phyloP scores from a whole-genome alignment of 1,140 invertebrate genomes.

The Gryon sp. region DNA sequence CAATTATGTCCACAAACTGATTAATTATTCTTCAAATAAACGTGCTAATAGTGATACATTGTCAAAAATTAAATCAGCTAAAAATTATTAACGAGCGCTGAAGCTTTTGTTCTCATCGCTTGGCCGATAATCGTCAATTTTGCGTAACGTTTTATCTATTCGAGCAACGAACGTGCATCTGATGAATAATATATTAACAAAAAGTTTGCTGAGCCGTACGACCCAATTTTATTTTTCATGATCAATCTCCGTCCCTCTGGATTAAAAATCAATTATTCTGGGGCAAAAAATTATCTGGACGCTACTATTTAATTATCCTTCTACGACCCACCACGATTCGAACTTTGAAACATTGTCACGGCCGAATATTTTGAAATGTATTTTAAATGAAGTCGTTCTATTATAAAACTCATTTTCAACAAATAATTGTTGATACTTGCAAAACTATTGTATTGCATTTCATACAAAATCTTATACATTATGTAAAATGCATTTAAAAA shows the following conservation, averaged over 20 bases:
- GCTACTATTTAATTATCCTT: too few species aligned
- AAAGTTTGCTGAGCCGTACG: background rate
- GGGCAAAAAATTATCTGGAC: background rate
- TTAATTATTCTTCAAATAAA: conserved; percentile 2
- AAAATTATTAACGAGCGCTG: conserved; percentile 27
- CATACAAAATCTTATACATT: too few species aligned
- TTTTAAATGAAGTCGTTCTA: too few species aligned
- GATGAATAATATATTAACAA: conserved; percentile 27
- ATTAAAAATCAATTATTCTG: conserved; percentile 20
- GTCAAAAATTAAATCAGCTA: conserved; percentile 25
- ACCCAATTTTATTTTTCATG: conserved; percentile 15
- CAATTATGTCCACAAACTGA: conserved; percentile 22
- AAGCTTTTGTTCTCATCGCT: conserved; percentile 18
- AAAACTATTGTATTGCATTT: too few species aligned
- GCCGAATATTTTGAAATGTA: too few species aligned
- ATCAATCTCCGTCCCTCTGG: background rate
- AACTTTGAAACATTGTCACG: too few species aligned
- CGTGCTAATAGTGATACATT: background rate
- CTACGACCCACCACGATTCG: too few species aligned
- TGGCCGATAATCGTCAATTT: conserved; percentile 18
- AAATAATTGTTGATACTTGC: too few species aligned
- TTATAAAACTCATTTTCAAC: too few species aligned
- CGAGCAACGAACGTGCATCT: background rate
- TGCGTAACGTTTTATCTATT: conserved; percentile 15
- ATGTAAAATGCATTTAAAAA: too few species aligned